A percentile compares a stretch with the other conserved stretches of the same genome.
Conservation (phyloP, 2,797 vertebrate genomes). For the Artibeus lituratus region DNA sequence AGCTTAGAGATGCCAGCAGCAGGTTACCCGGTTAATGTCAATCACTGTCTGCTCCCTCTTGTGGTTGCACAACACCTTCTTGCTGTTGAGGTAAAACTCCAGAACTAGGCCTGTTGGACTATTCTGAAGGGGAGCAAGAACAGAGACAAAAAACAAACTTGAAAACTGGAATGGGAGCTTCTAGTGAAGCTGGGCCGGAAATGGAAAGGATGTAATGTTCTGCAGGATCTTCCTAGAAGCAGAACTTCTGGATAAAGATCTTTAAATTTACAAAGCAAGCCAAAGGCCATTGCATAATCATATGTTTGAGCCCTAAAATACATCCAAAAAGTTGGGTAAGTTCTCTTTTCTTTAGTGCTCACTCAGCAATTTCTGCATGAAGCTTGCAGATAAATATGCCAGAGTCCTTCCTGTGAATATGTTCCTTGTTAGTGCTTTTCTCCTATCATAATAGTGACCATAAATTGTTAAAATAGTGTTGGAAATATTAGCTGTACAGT, state of each 20-base stretch:
- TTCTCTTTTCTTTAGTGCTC: slow-evolving; percentile 62
- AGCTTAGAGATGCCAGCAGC: background rate
- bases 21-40: background rate
- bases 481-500: background rate
- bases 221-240: background rate
- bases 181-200: slow-evolving; percentile 36
- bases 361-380: slow-evolving; percentile 42
- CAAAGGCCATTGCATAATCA: slow-evolving; percentile 68
- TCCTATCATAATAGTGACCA: background rate
- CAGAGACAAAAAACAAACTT: background rate
- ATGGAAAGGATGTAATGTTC: background rate
- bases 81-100: background rate
- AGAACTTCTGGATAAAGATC: slow-evolving; percentile 51
- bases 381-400: background rate
- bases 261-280: slow-evolving; percentile 58
- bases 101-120: background rate
- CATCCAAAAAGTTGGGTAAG: background rate
- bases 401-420: slow-evolving; percentile 13
- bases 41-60: background rate
- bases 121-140: background rate
- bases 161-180: slow-evolving; percentile 26
- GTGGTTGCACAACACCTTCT: background rate
- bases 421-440: background rate
- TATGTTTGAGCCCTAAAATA: slow-evolving; percentile 33
- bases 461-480: background rate